A percentile compares a stretch with the other conserved stretches of the same genome.
These are phyloP conservation scores for Carposina sasakii DNA, from an alignment of 1,140 invertebrate species.

Conservation along the genomic window DNA sequence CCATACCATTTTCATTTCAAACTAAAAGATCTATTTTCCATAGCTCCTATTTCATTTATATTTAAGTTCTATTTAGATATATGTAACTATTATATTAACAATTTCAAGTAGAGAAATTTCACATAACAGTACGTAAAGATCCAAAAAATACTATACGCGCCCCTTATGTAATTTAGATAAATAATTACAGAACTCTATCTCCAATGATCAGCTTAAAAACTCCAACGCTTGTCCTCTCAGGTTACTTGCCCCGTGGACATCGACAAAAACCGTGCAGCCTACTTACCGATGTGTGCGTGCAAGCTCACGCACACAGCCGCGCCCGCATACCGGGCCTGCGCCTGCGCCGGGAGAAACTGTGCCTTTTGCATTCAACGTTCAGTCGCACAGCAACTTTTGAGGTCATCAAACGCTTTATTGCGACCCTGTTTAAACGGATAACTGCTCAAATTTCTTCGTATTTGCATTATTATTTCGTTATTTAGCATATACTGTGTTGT, in stretches of 20 bases:
- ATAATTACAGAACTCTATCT: no score
- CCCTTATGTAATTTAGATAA: no score
- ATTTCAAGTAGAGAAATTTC: no score
- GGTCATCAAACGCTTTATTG: slow-evolving; percentile 66
- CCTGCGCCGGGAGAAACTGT: slow-evolving; percentile 56
- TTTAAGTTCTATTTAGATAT: no score
- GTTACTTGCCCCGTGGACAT: slow-evolving; percentile 70
- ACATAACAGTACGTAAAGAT: no score
- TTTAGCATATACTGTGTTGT: no score
- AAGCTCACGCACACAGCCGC: slow-evolving; percentile 36
- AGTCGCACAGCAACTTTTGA: slow-evolving; percentile 62
- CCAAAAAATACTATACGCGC: no score
- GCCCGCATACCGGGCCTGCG: slow-evolving; percentile 56
- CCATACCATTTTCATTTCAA: no score
- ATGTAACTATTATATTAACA: no score
- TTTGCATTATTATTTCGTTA: not conserved
- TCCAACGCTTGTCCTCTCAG: slow-evolving; percentile 39
- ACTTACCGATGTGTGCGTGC: slow-evolving; percentile 35
- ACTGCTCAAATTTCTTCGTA: slow-evolving; percentile 3
- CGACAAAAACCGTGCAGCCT: slow-evolving; percentile 69
- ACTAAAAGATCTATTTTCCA: no score
- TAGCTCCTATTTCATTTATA: no score
- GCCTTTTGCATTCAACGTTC: slow-evolving; percentile 63
- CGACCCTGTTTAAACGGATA: slow-evolving; percentile 20
- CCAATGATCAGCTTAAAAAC: slow-evolving; percentile 23